phyloP scores from a whole-genome alignment of 2,113 vertebrate species.

The Microcebus ravelobensis region DNA sequence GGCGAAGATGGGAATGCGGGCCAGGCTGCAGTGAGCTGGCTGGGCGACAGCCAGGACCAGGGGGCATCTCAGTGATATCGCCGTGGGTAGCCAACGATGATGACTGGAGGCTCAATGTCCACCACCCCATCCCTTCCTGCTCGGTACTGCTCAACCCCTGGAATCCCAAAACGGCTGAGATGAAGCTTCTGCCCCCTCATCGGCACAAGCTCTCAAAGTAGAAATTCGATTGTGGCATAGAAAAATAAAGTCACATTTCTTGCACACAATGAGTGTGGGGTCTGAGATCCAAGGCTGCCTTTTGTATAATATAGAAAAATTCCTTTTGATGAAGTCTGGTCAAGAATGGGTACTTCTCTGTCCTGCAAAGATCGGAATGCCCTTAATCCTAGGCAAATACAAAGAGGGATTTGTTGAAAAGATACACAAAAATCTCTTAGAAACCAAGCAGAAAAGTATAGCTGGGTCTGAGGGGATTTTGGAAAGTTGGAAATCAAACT shows the following conservation, averaged over 20 bases:
- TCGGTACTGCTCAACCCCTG: background rate
- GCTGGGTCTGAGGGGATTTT: background rate
- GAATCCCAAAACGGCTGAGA: background rate
- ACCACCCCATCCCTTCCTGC: background rate
- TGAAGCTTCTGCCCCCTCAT: background rate
- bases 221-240: background rate
- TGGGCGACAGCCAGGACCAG: background rate
- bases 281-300: background rate
- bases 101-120: background rate
- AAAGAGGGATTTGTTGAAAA: constrained; percentile 41
- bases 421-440: background rate
- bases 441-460: constrained; percentile 6
- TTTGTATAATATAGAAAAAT: constrained; percentile 11
- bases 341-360: background rate
- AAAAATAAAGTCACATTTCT: constrained; percentile 19
- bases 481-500: background rate
- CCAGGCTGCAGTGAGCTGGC: background rate
- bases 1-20: background rate
- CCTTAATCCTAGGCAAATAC: background rate
- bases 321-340: background rate
- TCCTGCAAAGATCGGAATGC: background rate
- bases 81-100: background rate
- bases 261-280: background rate
- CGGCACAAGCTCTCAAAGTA: background rate
- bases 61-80: background rate